Evolutionary conservation across 2,113 vertebrate species (phyloP), one percentile per base, ranked within the genome.

Genomic region (Percina caprodes): DNA sequence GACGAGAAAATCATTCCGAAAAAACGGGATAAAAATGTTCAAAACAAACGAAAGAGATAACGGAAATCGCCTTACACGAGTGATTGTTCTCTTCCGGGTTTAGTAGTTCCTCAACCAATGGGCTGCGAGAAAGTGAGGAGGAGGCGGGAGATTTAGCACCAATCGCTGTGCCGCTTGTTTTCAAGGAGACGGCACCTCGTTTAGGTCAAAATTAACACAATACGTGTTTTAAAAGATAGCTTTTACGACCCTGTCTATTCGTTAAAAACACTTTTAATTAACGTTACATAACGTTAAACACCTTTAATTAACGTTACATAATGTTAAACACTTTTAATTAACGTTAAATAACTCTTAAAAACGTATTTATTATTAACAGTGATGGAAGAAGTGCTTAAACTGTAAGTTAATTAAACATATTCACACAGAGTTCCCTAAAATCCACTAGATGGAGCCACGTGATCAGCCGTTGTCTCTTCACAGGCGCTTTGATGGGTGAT

Each of bases 1-100:
- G 3, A 1, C 14, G 14, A 23, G 0, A 2, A 13, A 6, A 5
- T 12, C 5, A n/a, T 2, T 5, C 59, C 10, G 23, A 3, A 16
- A 30, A 54, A 23, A 2, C 10, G 7, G n/a, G 7, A 0, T 10
- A 8, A 23, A 69, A 42, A 1, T 3, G 2, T 1, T 16, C 2
- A 15, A 16, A 54, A 39, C 30, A 7, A 0, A 7, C 26, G 3
- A 33, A 16, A 33, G 12, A 54, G 23, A 3, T 11, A 3, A 23
- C 13, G 30, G 10, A 9, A 13, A 21, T 6, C n/a, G 4, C 21
- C 19, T 13, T 6, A 56, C 11, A 2, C 2, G 35, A 15, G 0
- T 7, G 13, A 1, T n/a, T 30, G 49, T 26, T 55, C 16, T 5
- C 33, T 65, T 71, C 51, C 68, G 35, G 35, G 68, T 79, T 48